phyloP scores from a whole-genome alignment of 2,888 invertebrate species.

The Plebejus anna region DNA sequence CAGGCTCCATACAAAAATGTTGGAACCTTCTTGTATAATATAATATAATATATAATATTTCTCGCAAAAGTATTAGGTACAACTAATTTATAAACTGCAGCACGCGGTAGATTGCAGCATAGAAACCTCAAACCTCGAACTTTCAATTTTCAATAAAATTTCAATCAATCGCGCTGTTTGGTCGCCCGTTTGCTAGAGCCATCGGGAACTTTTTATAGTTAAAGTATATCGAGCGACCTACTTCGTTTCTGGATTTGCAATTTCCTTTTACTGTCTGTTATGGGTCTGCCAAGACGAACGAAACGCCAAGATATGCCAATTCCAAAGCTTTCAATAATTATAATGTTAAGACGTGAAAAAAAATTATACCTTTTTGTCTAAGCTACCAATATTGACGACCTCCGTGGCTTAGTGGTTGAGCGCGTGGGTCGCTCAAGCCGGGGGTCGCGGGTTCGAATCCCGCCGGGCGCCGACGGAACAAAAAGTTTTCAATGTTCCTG shows the following conservation, averaged over 20 bases:
- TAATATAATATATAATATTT: too few species aligned
- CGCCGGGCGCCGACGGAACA: too few species aligned
- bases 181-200: not conserved
- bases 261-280: slow-evolving; percentile 11
- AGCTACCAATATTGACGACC: too few species aligned
- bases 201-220: not conserved
- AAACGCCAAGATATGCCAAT: not conserved
- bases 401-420: too few species aligned
- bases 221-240: slow-evolving; percentile 14
- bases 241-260: slow-evolving; percentile 13
- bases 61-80: too few species aligned
- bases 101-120: not conserved
- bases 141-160: not conserved
- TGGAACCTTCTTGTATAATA: too few species aligned
- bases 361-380: too few species aligned
- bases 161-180: not conserved
- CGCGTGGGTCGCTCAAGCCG: too few species aligned
- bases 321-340: not conserved
- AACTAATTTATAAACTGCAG: not conserved
- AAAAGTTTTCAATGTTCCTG: too few species aligned
- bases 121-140: not conserved
- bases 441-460: too few species aligned
- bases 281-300: slow-evolving; percentile 10
- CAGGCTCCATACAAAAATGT: too few species aligned
- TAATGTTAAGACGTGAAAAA: too few species aligned